Evolutionary conservation across 2,888 invertebrate species (phyloP).

Genomic region (Octodonta nipae): DNA sequence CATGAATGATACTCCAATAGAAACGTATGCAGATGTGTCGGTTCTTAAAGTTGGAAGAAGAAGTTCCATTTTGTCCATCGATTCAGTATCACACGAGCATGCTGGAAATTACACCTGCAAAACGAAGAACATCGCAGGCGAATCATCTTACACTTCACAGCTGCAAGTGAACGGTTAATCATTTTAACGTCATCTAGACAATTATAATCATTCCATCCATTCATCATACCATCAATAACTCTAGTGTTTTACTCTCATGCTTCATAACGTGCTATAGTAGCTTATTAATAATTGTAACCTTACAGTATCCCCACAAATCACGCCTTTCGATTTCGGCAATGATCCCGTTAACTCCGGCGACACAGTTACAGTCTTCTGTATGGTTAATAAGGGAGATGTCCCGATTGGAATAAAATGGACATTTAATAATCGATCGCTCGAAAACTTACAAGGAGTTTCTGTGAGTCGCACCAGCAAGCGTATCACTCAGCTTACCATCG

Average conservation of each 20-base stretch:
- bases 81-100: slow-evolving; percentile 51
- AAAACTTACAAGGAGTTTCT: slow-evolving; percentile 30
- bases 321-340: slow-evolving; percentile 39
- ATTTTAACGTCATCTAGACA: too few species aligned
- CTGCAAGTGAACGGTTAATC: slow-evolving; percentile 36
- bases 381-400: slow-evolving; percentile 52
- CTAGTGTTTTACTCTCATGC: too few species aligned
- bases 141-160: slow-evolving; percentile 22
- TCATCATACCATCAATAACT: too few species aligned
- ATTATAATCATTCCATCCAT: too few species aligned
- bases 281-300: too few species aligned
- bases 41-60: slow-evolving; percentile 27
- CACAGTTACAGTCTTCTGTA: slow-evolving; percentile 48
- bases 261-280: too few species aligned
- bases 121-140: slow-evolving; percentile 38
- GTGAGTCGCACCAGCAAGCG: slow-evolving; percentile 36
- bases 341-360: slow-evolving; percentile 49
- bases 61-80: slow-evolving; percentile 50
- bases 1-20: slow-evolving; percentile 38
- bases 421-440: slow-evolving; percentile 31
- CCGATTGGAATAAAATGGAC: slow-evolving; percentile 38
- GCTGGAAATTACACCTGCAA: slow-evolving; percentile 64
- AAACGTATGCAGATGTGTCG: slow-evolving; percentile 25
- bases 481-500: slow-evolving; percentile 41
- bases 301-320: slow-evolving; percentile 28